Conservation (phyloP, 2,797 vertebrate species). For the Poecilia velifera region DNA sequence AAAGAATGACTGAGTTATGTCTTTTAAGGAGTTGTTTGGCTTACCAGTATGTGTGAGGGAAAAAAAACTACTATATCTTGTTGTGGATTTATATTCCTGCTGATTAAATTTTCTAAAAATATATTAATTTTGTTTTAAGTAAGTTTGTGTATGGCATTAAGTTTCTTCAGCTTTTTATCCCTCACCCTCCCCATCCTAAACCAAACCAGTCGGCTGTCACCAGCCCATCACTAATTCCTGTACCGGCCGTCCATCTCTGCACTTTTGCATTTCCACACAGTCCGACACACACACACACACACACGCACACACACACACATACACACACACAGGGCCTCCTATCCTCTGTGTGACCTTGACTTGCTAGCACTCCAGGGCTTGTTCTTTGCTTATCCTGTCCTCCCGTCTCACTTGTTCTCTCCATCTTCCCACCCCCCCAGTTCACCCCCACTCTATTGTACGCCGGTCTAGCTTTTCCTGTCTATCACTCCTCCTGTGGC, state of each 20-base stretch:
- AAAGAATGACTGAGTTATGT: neutral
- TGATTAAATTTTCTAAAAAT: neutral
- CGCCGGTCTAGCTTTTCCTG: constrained; percentile 57
- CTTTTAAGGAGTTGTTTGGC: neutral
- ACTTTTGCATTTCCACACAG: constrained; percentile 37
- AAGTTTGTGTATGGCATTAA: neutral
- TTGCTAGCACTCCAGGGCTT: constrained; percentile 76
- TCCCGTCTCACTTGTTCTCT: constrained; percentile 58
- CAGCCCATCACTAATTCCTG: constrained; percentile 53
- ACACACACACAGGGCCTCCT: constrained; percentile 55
- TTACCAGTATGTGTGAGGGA: neutral
- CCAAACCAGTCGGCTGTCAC: constrained; percentile 64
- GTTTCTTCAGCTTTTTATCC: constrained; percentile 11
- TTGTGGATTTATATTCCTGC: neutral
- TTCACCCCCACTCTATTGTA: constrained; percentile 58
- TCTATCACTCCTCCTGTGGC: constrained; percentile 50
- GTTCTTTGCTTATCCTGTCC: constrained; percentile 66
- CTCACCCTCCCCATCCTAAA: constrained; percentile 42
- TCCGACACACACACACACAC: constrained; percentile 31
- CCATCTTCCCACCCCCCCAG: constrained; percentile 40
- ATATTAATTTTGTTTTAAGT: neutral
- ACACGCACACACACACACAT: constrained; percentile 4
- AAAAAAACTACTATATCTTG: neutral
- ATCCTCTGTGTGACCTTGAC: constrained; percentile 82
- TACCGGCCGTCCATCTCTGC: constrained; percentile 52